Conservation (phyloP, 2,888 invertebrate species). For the Neoaliturus tenellus region DNA sequence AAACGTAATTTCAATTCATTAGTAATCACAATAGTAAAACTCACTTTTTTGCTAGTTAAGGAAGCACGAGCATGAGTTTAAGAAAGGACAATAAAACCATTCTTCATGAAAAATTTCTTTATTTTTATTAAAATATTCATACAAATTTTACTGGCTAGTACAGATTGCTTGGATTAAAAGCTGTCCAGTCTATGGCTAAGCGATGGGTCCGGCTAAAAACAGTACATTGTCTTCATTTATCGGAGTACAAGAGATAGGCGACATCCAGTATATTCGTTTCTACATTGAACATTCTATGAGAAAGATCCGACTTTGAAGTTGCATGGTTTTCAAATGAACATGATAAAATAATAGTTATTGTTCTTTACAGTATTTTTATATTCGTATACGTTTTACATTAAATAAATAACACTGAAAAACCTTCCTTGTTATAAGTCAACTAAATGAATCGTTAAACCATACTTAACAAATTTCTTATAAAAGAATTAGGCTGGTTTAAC, state of each 20-base stretch:
- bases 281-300: slow-evolving; percentile 1
- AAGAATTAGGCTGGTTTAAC: no score
- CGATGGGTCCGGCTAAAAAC: neutral
- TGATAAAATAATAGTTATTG: no score
- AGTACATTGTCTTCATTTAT: neutral
- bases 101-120: neutral
- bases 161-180: slow-evolving; percentile 4
- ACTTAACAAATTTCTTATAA: no score
- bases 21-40: no score
- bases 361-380: no score
- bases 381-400: no score
- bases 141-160: neutral
- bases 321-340: neutral
- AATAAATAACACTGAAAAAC: no score
- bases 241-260: neutral
- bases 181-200: neutral
- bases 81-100: neutral
- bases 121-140: slow-evolving; percentile 24
- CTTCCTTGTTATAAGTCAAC: no score
- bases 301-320: neutral
- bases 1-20: no score
- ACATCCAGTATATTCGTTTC: neutral
- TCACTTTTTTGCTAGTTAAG: no score
- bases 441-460: no score
- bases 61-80: no score